Evolutionary conservation across 2,113 vertebrate species (phyloP).

Genomic region (Mirounga angustirostris): DNA sequence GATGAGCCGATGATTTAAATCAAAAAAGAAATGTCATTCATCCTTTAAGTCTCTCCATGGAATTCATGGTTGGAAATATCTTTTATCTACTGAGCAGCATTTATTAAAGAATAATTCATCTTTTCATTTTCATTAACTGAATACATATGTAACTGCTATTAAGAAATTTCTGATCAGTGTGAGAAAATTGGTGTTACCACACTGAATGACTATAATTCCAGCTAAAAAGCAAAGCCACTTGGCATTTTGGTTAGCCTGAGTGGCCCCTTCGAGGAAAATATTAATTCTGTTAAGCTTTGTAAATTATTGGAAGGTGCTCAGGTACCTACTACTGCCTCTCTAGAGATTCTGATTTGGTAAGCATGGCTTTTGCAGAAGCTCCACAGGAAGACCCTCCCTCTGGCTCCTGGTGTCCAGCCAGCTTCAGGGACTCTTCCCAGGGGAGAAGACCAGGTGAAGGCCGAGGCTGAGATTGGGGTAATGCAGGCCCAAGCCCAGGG

Average conservation of each 20-base stretch:
- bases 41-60: neutral
- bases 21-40: neutral
- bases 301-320: neutral
- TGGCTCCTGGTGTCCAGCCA: neutral
- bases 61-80: neutral
- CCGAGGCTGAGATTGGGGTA: neutral
- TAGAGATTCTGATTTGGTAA: neutral
- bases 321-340: neutral
- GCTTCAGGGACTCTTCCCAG: neutral
- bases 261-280: neutral
- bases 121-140: neutral
- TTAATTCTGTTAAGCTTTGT: neutral
- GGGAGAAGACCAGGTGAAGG: neutral
- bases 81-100: neutral
- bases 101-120: slow-evolving; percentile 43
- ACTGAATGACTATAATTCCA: neutral
- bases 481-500: neutral
- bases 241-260: slow-evolving; percentile 16
- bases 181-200: neutral
- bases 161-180: slow-evolving; percentile 12
- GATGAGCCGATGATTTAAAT: neutral
- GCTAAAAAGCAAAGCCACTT: slow-evolving; percentile 30
- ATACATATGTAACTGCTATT: neutral
- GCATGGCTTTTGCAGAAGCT: neutral
- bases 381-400: neutral